Base-by-base conservation (phyloP, 92 coral and sea anemone species). In the Heliopora coerulea region DNA sequence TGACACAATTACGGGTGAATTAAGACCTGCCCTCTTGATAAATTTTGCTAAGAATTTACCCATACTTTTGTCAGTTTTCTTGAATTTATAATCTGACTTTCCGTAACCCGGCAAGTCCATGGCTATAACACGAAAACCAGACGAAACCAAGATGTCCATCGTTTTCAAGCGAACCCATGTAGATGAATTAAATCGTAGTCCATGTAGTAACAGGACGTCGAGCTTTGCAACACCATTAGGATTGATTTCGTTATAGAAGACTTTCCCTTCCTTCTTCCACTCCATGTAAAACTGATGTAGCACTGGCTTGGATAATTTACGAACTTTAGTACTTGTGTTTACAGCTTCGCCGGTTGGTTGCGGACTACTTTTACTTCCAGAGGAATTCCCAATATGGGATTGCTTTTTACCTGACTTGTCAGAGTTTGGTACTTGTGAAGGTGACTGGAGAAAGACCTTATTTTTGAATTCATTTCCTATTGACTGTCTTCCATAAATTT, bases 41-140 rank as follows among this genome's bases (percentile, higher is more conserved):
- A 91, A 69, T 7, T 52, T 60, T 29, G 56, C 76, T 11, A 91
- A 77, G 68, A 89, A 87, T 35, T 89, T 64, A 13, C 83, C 79
- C 63, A 68, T 82, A 3, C 29, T 81, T 12, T 74, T 42, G 1
- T 35, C 56, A 9, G 41, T 26, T 30, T 42, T 26, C 12, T 84
- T 84, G 0, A 89, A 83, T 13, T 58, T 28, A n/a, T 79, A 50
- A 57, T 35, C 42, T 0, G 97, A 91, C 41, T 82, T 83, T 9
- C 97, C 97, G 46, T 73, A 80, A 1, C 68, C 75, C 0, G 97
- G 96, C 19, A 91, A 73, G 73, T 91, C 97, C 18, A 89, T 73
- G 1, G 97, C 97, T 12, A 87, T 56, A 8, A 83, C 97, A 30
- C 81, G 79, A 60, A 78, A 91, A 4, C 90, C 87, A 58, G 76